Evolutionary conservation across 2,113 vertebrate genomes (phyloP).

Genomic region (Pandion haliaetus): DNA sequence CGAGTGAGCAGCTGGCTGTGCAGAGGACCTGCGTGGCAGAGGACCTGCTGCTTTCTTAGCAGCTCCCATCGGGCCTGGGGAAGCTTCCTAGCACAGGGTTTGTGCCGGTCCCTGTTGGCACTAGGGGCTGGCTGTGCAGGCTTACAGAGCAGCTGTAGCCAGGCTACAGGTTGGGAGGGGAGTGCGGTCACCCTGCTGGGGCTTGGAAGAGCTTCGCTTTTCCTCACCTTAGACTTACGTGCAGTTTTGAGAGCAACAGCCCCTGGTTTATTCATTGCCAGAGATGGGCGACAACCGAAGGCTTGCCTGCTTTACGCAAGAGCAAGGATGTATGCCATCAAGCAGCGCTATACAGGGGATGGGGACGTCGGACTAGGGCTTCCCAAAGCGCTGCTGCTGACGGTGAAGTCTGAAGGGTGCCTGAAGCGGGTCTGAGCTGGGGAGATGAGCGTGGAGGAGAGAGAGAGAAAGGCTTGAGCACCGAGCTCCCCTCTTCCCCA

Average conservation of each 20-base stretch:
- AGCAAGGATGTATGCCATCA: background rate
- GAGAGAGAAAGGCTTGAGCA: background rate
- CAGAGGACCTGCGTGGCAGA: background rate
- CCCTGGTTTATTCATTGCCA: background rate
- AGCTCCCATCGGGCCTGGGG: background rate
- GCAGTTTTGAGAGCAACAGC: background rate
- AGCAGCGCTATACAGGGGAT: accelerated
- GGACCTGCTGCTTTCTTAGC: background rate
- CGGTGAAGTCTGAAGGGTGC: background rate
- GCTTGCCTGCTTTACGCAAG: accelerated
- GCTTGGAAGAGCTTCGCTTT: background rate
- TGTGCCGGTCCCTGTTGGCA: background rate
- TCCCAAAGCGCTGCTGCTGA: background rate
- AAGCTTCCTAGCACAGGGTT: background rate
- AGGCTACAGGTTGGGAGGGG: background rate
- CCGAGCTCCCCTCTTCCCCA: background rate
- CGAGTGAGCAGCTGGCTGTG: accelerated
- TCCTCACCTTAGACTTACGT: background rate
- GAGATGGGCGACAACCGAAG: background rate
- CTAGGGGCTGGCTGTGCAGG: background rate
- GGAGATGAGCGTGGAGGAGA: background rate
- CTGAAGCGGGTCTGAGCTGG: background rate
- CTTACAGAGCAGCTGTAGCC: background rate
- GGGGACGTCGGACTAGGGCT: background rate
- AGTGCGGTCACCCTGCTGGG: accelerated